Evolutionary conservation across 2,113 vertebrate genomes (phyloP), one percentile per base, ranked within the genome.

Genomic region (Geothlypis trichas): DNA sequence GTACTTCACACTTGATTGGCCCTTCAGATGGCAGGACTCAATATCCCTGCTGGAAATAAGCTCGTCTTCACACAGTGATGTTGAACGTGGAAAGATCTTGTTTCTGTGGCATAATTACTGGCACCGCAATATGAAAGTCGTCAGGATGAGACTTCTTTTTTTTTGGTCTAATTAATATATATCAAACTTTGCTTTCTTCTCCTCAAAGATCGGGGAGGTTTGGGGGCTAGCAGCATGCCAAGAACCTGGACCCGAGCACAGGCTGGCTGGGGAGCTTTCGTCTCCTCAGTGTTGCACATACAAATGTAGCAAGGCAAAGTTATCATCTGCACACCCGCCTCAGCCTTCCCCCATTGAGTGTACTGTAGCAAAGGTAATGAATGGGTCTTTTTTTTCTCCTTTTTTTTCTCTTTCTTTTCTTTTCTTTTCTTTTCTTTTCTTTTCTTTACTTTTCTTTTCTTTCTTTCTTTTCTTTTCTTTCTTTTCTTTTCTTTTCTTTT

Each of bases 1-100:
- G 98, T 97, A 98, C 99, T 99, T 99, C 98, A 99, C 99, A 99
- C 99, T 99, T 99, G 98, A 99, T 99, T 99, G 99, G 99, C 98
- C 98, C 98, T 98, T 99, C 98, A 98, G 98, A 98, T 98, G 98
- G 98, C 98, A 98, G 97, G 98, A 98, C 98, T 99, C 98, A 98
- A 97, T 99, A 98, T 98, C 98, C 99, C 99, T 98, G 99, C 99
- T 99, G 98, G 98, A 99, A 98, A 97, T 98, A 98, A 98, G 98
- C 98, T 98, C 96, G 96, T 98, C 98, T 98, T 98, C 98, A 98
- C 93, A 98, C 98, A 98, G 98, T 97, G 98, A 97, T 96, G 98
- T 98, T 98, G 98, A 98, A 98, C 96, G 95, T 98, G 98, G 98
- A 98, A 98, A 98, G 98, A 99, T 98, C 98, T 98, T 98, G 98